phyloP scores from a whole-genome alignment of 2,113 vertebrate genomes.

The Neolamprologus variostigma region DNA sequence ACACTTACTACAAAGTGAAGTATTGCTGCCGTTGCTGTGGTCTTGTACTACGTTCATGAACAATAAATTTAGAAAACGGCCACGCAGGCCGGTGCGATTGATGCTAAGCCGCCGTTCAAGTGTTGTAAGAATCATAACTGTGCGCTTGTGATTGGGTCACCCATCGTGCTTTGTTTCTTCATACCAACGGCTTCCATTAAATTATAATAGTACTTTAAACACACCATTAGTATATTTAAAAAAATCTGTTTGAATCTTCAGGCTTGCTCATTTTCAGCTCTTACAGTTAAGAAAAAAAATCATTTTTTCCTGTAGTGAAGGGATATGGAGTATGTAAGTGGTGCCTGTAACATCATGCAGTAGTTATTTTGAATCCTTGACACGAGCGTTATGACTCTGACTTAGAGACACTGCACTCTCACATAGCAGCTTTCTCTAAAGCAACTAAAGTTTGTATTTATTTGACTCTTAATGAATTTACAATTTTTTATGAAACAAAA shows the following conservation, averaged over 20 bases:
- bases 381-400: background rate
- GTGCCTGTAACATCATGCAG: background rate
- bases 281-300: background rate
- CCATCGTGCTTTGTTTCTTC: background rate
- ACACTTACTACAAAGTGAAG: background rate
- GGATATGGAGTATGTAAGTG: background rate
- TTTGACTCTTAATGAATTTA: background rate
- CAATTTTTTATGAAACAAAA: background rate
- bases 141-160: background rate
- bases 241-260: background rate
- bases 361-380: background rate
- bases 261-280: background rate
- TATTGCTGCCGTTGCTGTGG: background rate
- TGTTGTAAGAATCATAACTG: background rate
- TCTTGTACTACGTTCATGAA: too few relatives aligned
- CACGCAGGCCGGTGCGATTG: background rate
- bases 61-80: background rate
- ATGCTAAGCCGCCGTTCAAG: background rate
- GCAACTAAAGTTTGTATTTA: background rate
- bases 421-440: background rate
- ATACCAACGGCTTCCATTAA: background rate
- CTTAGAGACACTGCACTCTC: rapidly evolving
- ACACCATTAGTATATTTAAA: background rate
- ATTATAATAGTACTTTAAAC: background rate
- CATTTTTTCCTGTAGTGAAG: background rate